Evolutionary conservation across 2,113 vertebrate species (phyloP), one percentile per base, ranked within the genome.

Genomic region (Burhinus bistriatus): DNA sequence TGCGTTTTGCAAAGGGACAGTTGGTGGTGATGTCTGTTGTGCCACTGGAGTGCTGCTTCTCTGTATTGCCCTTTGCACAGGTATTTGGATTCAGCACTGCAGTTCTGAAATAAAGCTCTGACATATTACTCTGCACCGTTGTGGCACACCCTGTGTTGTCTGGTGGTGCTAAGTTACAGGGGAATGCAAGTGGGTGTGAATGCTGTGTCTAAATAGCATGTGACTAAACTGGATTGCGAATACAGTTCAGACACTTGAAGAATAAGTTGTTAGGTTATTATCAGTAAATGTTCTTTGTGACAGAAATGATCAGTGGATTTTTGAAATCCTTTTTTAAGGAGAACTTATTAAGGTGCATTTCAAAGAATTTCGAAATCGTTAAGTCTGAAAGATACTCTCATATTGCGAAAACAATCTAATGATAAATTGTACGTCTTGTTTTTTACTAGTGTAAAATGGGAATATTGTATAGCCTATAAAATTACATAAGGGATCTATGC

Each of bases 391-490:
- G 8, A 36, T 64, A 15, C 5, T 42, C 3, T 40, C 3, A 4
- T 55, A 26, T 7, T 22, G 8, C 44, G 68, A 89, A 54, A 44
- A 5, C 14, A 84, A 5, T 20, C 7, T 54, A 51, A 12, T n/a
- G n/a, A 62, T 59, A 30, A 76, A 66, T 51, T 0, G 0, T 80
- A 15, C 0, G 0, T 22, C 29, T 55, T 75, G 6, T 13, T 0
- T 70, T 79, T 78, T 72, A 21, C 10, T 38, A 23, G 13, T 45
- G 25, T 87, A 89, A 87, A 84, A 75, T 34, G 4, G 7, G 8
- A 89, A 58, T 55, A 26, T 51, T 64, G 2, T 45, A 19, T 18
- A 8, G 2, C 5, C 55, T 62, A 10, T 76, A 73, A 65, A 73
- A 57, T 49, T 58, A 86, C 88, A 40, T 54, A 40, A 58, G 32